Percentiles rank a stretch among this genome's conserved stretches.
These are phyloP conservation scores for Gerris lacustris DNA, from an alignment of 2,888 invertebrate species.

Conservation along the genomic window DNA sequence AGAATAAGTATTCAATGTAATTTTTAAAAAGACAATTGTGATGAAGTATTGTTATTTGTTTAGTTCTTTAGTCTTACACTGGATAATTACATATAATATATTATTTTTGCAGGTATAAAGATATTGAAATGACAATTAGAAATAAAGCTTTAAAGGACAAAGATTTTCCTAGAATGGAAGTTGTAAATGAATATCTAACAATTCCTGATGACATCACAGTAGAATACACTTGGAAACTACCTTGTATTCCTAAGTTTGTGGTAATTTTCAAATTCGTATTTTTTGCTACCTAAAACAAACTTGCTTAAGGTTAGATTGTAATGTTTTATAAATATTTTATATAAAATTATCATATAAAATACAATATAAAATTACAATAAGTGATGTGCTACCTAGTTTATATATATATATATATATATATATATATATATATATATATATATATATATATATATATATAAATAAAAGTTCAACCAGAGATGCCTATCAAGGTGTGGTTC, in stretches of 20 bases:
- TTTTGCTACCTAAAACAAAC: too few relatives aligned
- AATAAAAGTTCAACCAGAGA: too few relatives aligned
- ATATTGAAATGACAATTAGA: slow-evolving; percentile 53
- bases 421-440: too few relatives aligned
- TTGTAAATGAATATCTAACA: slow-evolving; percentile 60
- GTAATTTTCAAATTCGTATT: slow-evolving; percentile 38
- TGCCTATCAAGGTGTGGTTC: too few relatives aligned
- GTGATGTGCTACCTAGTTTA: too few relatives aligned
- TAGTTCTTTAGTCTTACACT: too few relatives aligned
- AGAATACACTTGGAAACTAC: slow-evolving; percentile 50
- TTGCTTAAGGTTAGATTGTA: too few relatives aligned
- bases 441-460: too few relatives aligned
- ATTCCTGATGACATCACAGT: slow-evolving; percentile 44
- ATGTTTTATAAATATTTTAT: too few relatives aligned
- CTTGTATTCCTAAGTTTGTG: slow-evolving; percentile 56
- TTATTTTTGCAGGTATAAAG: neutral
- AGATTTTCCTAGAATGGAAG: slow-evolving; percentile 57
- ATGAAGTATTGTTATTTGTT: neutral
- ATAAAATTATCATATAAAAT: too few relatives aligned
- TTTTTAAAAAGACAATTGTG: slow-evolving; percentile 9
- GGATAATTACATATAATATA: neutral
- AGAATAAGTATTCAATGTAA: slow-evolving; percentile 6
- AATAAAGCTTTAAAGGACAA: slow-evolving; percentile 51
- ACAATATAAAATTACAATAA: too few relatives aligned
- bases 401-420: too few relatives aligned